Percentiles rank a stretch among this genome's conserved stretches.
Evolutionary conservation across 2,113 vertebrate genomes (phyloP).

Genomic region (Albula goreensis): DNA sequence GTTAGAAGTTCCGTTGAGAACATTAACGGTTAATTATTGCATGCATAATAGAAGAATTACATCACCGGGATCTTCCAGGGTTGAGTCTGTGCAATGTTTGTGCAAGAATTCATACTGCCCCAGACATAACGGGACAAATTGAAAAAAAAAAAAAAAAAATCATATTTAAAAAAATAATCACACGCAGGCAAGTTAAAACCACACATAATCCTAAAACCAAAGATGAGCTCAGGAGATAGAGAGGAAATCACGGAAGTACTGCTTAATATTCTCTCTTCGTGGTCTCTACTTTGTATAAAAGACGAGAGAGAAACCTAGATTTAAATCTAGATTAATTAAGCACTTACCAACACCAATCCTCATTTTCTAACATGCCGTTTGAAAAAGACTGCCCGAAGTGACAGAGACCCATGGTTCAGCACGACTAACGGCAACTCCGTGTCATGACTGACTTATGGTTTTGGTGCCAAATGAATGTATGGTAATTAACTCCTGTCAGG

Average conservation of each 20-base stretch:
- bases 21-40: too few species aligned
- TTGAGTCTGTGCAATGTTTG: too few species aligned
- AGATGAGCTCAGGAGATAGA: neutral
- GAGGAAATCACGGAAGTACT: neutral
- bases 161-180: neutral
- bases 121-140: neutral
- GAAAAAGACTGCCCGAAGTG: neutral
- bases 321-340: slow-evolving; percentile 9
- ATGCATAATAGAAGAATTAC: too few species aligned
- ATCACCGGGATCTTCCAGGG: too few species aligned
- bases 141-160: neutral
- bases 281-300: neutral
- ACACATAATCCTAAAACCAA: neutral
- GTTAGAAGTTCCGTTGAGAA: too few species aligned
- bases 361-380: slow-evolving; percentile 2
- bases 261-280: neutral
- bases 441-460: slow-evolving; percentile 18
- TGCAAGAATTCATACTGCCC: neutral
- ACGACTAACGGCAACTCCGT: neutral
- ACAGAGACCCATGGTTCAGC: slow-evolving; percentile 11
- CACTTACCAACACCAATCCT: neutral
- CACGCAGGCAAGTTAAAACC: neutral
- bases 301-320: neutral
- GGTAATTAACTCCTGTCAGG: slow-evolving; percentile 21
- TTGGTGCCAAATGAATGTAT: slow-evolving; percentile 15